phyloP scores from a whole-genome alignment of 2,888 invertebrate species.

The Tupiocoris notatus region DNA sequence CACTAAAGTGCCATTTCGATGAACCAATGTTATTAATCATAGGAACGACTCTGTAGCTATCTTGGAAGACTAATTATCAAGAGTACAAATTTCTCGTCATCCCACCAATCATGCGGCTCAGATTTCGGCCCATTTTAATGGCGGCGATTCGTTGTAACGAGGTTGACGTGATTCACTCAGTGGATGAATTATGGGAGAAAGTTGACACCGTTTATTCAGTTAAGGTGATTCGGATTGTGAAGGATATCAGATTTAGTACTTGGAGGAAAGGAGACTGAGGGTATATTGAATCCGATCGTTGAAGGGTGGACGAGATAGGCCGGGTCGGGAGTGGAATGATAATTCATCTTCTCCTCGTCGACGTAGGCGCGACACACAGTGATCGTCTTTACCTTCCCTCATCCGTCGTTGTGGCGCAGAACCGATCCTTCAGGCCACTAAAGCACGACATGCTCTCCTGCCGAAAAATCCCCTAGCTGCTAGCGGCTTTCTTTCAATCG shows the following conservation, averaged over 20 bases:
- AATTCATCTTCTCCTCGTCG: constrained; percentile 16
- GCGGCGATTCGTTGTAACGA: background rate
- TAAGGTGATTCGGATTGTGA: constrained; percentile 28
- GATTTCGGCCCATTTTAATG: background rate
- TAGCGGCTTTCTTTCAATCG: constrained; percentile 3
- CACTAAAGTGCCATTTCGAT: no score
- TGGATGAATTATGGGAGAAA: background rate
- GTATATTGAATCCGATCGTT: background rate
- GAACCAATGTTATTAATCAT: no score
- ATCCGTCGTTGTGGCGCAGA: background rate
- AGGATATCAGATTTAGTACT: background rate
- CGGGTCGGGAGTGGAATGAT: background rate
- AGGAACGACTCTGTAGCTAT: background rate
- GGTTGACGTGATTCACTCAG: background rate
- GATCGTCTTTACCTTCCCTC: constrained; percentile 3
- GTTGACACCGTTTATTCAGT: constrained; percentile 21
- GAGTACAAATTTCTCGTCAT: background rate
- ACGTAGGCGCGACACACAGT: background rate
- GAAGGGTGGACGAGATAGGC: background rate
- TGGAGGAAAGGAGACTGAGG: background rate
- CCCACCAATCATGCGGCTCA: background rate
- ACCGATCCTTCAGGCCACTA: background rate
- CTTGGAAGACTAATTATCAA: background rate
- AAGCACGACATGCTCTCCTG: background rate
- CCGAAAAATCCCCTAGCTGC: no score